Base-by-base conservation (phyloP, 2,888 invertebrate species). In the Coecobrya sp. region DNA sequence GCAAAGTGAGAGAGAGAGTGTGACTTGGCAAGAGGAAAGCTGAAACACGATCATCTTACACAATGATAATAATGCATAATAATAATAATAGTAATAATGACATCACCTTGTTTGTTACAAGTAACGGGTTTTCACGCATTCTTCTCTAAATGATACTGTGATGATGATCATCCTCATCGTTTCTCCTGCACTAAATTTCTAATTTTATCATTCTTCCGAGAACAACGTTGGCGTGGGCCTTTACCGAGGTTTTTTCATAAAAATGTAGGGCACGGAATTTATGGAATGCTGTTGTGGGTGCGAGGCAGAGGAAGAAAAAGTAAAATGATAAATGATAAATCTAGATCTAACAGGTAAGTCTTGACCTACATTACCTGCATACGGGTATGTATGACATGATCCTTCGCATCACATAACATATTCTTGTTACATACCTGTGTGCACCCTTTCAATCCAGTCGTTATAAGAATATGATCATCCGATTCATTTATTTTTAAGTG, bases 181-280 rank as follows among this genome's bases (percentile, higher is more conserved):
- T 11, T 16, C 2, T 25, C 27, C 13, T 86, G 27, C 36, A 42
- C 55, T 16, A 86, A n/a, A 59, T 73, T 86, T 86, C 70, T 73
- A 49, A 73, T 8, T 52, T 86, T 86, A 73, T 55, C 42, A 36
- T 84, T 90, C 68, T 84, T 85, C 52, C 16, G 45, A 30, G 19
- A 79, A 19, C 62, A 16, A 19, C 52, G 13, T 36, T 22, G 25
- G 13, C 5, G 49, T 49, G 79, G 90, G 86, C 90, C 90, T 65
- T 30, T 65, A 86, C 90, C 16, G 62, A 79, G 90, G 90, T 91
- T 91, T 89, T 90, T 86, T 79, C 65, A 25, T 25, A 10, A 25
- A 79, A 89, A 91, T 91, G 42, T 85, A 91, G 90, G 90, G 22
- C 90, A 86, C 25, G 79, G 85, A 90, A 85, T 85, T 62, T 70